Evolutionary conservation across 2,113 vertebrate genomes (phyloP).

Genomic region (Oreochromis aureus): DNA sequence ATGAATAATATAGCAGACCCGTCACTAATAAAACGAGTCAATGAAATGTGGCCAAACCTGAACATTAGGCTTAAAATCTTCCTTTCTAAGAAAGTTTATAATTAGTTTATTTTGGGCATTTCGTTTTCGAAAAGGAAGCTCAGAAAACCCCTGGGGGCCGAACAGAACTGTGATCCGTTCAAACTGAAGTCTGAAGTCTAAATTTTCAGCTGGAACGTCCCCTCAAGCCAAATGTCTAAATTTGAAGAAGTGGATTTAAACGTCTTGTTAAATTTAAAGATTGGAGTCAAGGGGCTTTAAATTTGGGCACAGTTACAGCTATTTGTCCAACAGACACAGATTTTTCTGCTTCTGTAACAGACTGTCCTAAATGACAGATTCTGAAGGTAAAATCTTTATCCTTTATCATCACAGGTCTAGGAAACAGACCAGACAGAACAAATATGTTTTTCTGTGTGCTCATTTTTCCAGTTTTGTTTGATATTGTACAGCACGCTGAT

Average conservation of each 20-base stretch:
- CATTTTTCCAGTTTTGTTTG: not conserved
- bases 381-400: not conserved
- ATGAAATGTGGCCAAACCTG: not conserved
- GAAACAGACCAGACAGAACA: not conserved
- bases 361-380: not conserved
- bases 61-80: not conserved
- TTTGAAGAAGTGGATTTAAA: not conserved
- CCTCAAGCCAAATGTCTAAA: not conserved
- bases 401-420: not conserved
- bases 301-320: not conserved
- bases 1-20: not conserved
- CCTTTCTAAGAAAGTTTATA: not conserved
- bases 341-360: not conserved
- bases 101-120: rapidly evolving
- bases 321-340: rapidly evolving
- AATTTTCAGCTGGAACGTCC: not conserved
- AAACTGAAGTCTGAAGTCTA: rapidly evolving
- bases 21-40: not conserved
- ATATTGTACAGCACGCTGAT: not conserved
- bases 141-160: rapidly evolving
- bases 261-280: not conserved
- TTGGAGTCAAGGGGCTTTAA: not conserved
- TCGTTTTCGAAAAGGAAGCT: rapidly evolving
- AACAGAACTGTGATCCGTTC: not conserved
- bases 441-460: not conserved